These are phyloP conservation scores for Aegypius monachus DNA, from an alignment of 2,113 vertebrate species.

Conservation along the genomic window DNA sequence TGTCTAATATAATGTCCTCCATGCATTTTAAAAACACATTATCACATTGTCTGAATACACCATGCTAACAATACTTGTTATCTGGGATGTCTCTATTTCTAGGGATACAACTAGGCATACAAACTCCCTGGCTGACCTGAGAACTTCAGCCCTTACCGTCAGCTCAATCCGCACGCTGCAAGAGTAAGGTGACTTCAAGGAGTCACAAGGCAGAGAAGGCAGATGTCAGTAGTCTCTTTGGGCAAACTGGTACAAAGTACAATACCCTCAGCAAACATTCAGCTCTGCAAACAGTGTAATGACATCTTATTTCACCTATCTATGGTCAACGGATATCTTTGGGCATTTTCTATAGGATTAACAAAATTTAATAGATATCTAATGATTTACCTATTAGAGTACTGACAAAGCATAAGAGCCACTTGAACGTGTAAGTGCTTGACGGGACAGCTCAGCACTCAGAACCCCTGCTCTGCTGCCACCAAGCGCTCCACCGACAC, in stretches of 20 bases:
- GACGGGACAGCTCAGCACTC: background rate
- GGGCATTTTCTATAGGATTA: background rate
- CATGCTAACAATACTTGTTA: background rate
- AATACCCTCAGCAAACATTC: background rate
- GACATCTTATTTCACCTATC: background rate
- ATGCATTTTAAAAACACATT: background rate
- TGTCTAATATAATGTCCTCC: background rate
- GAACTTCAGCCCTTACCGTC: fast-evolving
- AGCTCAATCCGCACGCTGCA: background rate
- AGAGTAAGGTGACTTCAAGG: background rate
- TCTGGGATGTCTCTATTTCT: background rate
- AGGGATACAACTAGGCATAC: background rate
- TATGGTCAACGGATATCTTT: background rate
- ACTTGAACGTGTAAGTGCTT: fast-evolving
- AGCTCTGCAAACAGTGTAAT: background rate
- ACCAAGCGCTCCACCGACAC: background rate
- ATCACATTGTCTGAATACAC: background rate
- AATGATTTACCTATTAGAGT: background rate
- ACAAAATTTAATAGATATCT: background rate
- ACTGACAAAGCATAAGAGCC: background rate
- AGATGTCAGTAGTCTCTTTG: background rate
- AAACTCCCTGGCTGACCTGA: background rate
- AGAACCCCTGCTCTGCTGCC: background rate
- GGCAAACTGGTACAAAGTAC: background rate
- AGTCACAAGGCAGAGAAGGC: background rate